These are phyloP conservation scores for Ceyx melanurus DNA, from an alignment of 2,113 vertebrate genomes.

Conservation along the genomic window DNA sequence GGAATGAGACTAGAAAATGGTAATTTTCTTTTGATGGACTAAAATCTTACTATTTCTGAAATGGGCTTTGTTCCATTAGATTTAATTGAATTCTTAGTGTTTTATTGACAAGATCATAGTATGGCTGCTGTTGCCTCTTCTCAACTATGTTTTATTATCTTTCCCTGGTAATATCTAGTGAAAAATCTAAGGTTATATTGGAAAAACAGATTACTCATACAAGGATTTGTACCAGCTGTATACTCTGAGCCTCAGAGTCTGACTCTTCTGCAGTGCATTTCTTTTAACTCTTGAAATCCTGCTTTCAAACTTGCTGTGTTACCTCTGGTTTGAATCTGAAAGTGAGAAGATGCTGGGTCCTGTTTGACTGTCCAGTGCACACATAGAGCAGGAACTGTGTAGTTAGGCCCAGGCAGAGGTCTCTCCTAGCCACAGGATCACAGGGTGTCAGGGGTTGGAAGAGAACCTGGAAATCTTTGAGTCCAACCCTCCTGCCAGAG, in stretches of 20 bases:
- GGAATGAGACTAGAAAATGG: not conserved
- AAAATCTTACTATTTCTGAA: not conserved
- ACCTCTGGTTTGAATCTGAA: not conserved
- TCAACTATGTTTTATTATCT: not conserved
- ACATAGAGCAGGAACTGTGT: not conserved
- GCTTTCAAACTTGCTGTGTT: not conserved
- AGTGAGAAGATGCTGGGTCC: not conserved
- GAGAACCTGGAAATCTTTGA: no score
- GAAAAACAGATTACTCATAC: not conserved
- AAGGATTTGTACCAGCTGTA: not conserved
- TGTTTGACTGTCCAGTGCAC: not conserved
- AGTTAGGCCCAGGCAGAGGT: not conserved
- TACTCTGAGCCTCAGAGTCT: not conserved
- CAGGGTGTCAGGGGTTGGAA: no score
- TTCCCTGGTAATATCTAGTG: not conserved
- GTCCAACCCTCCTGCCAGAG: no score
- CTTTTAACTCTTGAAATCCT: not conserved
- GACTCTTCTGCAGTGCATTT: not conserved
- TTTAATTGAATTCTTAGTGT: slow-evolving; percentile 29
- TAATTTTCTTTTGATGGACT: not conserved
- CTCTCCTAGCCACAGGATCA: not conserved
- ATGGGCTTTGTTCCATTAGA: slow-evolving; percentile 35
- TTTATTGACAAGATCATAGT: slow-evolving; percentile 6
- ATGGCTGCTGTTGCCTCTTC: not conserved
- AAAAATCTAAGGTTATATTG: slow-evolving; percentile 12